phyloP scores from a whole-genome alignment of 2,113 vertebrate genomes.

The Pangasianodon gigas region DNA sequence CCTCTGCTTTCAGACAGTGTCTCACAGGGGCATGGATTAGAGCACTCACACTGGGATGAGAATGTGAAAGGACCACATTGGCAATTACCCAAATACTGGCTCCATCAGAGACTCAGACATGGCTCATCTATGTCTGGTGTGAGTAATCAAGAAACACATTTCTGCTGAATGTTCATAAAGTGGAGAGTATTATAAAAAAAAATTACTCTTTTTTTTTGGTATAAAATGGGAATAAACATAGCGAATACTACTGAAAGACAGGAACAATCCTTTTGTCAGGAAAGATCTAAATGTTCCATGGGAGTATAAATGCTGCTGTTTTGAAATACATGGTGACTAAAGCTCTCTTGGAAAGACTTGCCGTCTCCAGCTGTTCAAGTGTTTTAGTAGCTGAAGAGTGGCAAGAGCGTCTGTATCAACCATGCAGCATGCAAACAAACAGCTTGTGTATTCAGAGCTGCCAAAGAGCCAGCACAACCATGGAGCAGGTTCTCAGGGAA shows the following conservation, averaged over 20 bases:
- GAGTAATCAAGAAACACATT: not conserved
- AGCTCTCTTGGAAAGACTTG: slow-evolving; percentile 44
- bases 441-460: slow-evolving; percentile 46
- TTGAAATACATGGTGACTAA: slow-evolving; percentile 28
- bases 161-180: not conserved
- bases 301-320: not conserved
- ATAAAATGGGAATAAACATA: not conserved
- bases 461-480: slow-evolving; percentile 33
- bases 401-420: slow-evolving; percentile 28
- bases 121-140: slow-evolving; percentile 19
- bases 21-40: not conserved
- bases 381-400: slow-evolving; percentile 21
- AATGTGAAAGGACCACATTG: slow-evolving; percentile 38
- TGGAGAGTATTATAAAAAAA: not conserved
- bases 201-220: not conserved
- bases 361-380: slow-evolving; percentile 43
- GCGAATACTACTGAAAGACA: not conserved
- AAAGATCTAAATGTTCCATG: slow-evolving; percentile 5
- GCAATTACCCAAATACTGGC: slow-evolving; percentile 10
- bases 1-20: slow-evolving; percentile 4
- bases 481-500: not conserved
- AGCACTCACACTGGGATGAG: not conserved
- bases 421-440: slow-evolving; percentile 44
- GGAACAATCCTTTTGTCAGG: not conserved
- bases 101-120: slow-evolving; percentile 12